These are phyloP conservation scores for Pelochelys cantorii DNA, from an alignment of 2,797 vertebrate genomes.

Conservation along the genomic window DNA sequence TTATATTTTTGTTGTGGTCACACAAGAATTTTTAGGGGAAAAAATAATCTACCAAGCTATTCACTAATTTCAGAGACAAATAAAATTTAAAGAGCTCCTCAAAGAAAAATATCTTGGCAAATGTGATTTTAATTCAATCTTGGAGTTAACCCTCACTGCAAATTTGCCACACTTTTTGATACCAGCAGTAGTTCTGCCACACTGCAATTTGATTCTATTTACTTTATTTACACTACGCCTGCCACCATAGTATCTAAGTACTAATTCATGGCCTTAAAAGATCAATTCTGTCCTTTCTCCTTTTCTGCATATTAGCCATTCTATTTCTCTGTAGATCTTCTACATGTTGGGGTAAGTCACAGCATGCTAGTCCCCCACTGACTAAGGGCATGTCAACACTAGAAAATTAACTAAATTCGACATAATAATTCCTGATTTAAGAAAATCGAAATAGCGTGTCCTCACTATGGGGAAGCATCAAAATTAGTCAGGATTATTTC, in stretches of 20 bases:
- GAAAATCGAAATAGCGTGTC: no score
- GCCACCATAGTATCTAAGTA: neutral
- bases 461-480: no score
- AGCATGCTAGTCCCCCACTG: neutral
- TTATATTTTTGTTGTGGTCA: neutral
- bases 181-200: neutral
- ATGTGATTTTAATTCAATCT: neutral
- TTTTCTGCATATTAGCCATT: neutral
- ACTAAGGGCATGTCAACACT: neutral
- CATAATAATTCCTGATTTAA: no score
- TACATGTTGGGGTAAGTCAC: neutral
- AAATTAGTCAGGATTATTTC: no score
- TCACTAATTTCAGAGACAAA: neutral
- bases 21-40: neutral
- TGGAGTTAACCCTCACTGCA: neutral
- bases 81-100: neutral
- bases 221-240: fast-evolving
- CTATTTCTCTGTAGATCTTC: neutral
- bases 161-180: neutral
- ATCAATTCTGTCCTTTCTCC: neutral
- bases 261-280: fast-evolving
- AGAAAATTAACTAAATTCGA: no score
- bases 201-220: neutral
- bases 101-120: neutral
- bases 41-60: neutral